Conservation (phyloP, 2,888 invertebrate species). For the Acrobasis repandana region DNA sequence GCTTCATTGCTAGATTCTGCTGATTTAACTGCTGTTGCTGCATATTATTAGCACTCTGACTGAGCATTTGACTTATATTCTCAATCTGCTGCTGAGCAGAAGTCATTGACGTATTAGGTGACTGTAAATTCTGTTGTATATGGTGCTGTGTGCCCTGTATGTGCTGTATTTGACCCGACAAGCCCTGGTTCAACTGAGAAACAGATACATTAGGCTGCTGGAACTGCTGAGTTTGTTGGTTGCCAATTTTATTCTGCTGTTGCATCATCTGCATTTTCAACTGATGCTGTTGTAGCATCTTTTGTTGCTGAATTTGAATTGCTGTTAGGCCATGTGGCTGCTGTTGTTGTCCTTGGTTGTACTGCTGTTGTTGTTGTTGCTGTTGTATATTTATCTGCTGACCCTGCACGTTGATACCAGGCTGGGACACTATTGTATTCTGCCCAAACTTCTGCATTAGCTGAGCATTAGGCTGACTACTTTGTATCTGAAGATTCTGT, state of each 20-base stretch:
- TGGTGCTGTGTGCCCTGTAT: conserved; percentile 69
- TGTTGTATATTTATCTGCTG: conserved; percentile 69
- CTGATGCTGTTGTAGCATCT: conserved; percentile 73
- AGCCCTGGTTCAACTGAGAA: conserved; percentile 70
- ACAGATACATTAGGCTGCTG: conserved; percentile 70
- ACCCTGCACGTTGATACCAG: conserved; percentile 58
- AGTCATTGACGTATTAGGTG: conserved; percentile 72
- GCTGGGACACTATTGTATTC: conserved; percentile 62
- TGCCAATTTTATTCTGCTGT: conserved; percentile 57
- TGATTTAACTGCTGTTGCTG: conserved; percentile 73
- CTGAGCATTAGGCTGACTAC: conserved; percentile 64
- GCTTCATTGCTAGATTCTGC: conserved; percentile 74
- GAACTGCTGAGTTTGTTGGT: conserved; percentile 61
- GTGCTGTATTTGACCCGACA: conserved; percentile 69
- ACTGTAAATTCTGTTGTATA: conserved; percentile 69
- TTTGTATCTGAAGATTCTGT: conserved; percentile 73
- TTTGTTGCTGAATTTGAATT: conserved; percentile 40
- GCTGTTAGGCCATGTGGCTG: conserved; percentile 39
- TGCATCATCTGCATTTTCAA: conserved; percentile 79
- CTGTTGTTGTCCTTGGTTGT: conserved; percentile 45
- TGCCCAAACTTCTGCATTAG: conserved; percentile 72
- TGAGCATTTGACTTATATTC: conserved; percentile 82
- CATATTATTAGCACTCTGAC: conserved; percentile 75
- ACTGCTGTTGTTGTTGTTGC: conserved; percentile 53
- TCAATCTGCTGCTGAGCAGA: conserved; percentile 85